Percentiles rank a stretch among this genome's conserved stretches.
These are phyloP conservation scores for Pseudachorutes palmiensis DNA, from an alignment of 1,140 invertebrate genomes.

Conservation along the genomic window DNA sequence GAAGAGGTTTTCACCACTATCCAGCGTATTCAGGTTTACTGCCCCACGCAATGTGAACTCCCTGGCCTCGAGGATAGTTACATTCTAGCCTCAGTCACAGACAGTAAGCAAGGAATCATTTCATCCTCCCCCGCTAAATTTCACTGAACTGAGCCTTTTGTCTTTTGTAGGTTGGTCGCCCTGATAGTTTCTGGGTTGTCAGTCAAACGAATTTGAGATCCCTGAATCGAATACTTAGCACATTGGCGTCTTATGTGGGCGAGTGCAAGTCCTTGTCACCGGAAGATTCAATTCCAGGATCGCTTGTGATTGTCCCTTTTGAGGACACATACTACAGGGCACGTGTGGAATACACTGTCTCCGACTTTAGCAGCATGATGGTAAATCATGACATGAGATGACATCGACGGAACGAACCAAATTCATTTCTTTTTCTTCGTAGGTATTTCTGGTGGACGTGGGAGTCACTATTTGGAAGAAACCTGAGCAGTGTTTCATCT, in stretches of 20 bases:
- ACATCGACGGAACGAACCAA: background rate
- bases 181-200: constrained; percentile 1
- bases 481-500: constrained; percentile 17
- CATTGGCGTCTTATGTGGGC: background rate
- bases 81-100: background rate
- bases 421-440: background rate
- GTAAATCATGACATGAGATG: constrained; percentile 2
- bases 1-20: background rate
- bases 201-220: background rate
- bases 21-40: background rate
- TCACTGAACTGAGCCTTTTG: background rate
- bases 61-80: background rate
- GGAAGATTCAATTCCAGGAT: constrained; percentile 14
- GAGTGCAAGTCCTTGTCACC: background rate
- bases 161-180: background rate
- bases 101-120: background rate
- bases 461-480: constrained; percentile 50
- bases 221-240: background rate
- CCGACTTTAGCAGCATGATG: background rate
- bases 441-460: constrained; percentile 68
- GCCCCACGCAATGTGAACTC: background rate
- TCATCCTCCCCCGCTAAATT: background rate
- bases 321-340: constrained; percentile 39
- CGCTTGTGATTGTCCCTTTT: constrained; percentile 24
- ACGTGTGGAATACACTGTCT: constrained; percentile 8